phyloP scores from a whole-genome alignment of 2,113 vertebrate genomes.

The Glaucomys volans region DNA sequence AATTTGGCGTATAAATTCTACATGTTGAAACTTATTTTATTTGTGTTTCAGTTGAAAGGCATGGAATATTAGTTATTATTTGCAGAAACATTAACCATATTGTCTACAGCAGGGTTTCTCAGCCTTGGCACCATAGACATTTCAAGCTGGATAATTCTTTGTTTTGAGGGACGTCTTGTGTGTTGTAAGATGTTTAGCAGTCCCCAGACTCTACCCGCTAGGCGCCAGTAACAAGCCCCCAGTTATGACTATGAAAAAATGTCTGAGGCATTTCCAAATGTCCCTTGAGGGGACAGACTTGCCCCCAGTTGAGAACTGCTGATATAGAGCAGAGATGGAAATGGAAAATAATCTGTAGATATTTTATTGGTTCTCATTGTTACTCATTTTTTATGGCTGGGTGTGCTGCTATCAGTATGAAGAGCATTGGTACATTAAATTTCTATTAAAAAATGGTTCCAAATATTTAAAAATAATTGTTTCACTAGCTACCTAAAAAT shows the following conservation, averaged over 20 bases:
- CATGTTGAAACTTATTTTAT: constrained; percentile 44
- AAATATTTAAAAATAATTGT: constrained; percentile 47
- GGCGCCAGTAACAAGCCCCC: background rate
- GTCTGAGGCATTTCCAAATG: background rate
- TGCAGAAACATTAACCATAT: constrained; percentile 1
- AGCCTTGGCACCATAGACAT: background rate
- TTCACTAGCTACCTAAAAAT: background rate
- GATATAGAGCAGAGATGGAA: background rate
- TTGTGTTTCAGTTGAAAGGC: constrained; percentile 12
- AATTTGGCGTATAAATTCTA: constrained; percentile 41
- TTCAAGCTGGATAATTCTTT: constrained; percentile 3
- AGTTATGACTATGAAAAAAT: background rate
- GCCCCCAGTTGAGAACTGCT: background rate
- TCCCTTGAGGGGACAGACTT: background rate
- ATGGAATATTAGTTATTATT: constrained; percentile 25
- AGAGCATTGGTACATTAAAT: background rate
- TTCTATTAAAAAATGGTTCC: constrained; percentile 44
- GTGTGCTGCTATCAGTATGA: background rate
- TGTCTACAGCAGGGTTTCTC: background rate
- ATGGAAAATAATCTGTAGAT: background rate
- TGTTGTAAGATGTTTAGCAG: background rate
- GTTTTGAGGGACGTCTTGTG: background rate
- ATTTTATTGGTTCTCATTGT: constrained; percentile 14
- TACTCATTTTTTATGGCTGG: background rate
- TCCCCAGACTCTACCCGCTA: background rate